phyloP scores from a whole-genome alignment of 2,797 vertebrate species.

The Darevskia nairensis region DNA sequence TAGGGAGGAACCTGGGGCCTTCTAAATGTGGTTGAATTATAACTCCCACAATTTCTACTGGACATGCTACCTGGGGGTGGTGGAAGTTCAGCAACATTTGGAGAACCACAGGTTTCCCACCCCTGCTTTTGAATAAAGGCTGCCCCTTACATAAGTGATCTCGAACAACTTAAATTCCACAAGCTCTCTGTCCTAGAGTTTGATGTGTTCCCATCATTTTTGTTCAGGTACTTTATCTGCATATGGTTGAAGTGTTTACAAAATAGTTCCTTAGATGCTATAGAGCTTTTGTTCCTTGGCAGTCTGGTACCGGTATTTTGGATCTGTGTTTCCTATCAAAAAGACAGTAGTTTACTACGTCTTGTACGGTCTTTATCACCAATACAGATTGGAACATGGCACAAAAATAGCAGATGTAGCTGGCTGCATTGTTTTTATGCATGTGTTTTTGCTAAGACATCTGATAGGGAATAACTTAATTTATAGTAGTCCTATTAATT shows the following conservation, averaged over 20 bases:
- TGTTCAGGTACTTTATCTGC: not conserved
- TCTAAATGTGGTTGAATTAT: too few relatives aligned
- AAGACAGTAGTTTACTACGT: slow-evolving; percentile 32
- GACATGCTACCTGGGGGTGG: too few relatives aligned
- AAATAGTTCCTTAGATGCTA: not conserved
- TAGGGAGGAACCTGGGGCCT: too few relatives aligned
- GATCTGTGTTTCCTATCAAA: slow-evolving; percentile 55
- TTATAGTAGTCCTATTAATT: slow-evolving; percentile 40
- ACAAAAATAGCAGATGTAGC: slow-evolving; percentile 33
- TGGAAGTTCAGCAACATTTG: too few relatives aligned
- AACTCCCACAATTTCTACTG: too few relatives aligned
- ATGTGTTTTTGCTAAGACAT: slow-evolving; percentile 46
- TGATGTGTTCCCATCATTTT: not conserved
- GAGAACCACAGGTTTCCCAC: too few relatives aligned
- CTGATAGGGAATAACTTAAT: slow-evolving; percentile 37
- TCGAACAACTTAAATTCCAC: not conserved
- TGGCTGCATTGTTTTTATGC: slow-evolving; percentile 1
- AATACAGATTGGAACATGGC: slow-evolving; percentile 61
- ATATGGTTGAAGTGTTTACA: not conserved
- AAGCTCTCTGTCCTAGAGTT: not conserved
- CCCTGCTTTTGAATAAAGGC: too few relatives aligned
- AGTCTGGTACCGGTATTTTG: slow-evolving; percentile 45
- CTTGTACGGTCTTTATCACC: slow-evolving; percentile 52
- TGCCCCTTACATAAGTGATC: not conserved
- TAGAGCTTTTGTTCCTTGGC: slow-evolving; percentile 48